Evolutionary conservation across 2,797 vertebrate genomes (phyloP).

Genomic region (Fistularia commersonii): DNA sequence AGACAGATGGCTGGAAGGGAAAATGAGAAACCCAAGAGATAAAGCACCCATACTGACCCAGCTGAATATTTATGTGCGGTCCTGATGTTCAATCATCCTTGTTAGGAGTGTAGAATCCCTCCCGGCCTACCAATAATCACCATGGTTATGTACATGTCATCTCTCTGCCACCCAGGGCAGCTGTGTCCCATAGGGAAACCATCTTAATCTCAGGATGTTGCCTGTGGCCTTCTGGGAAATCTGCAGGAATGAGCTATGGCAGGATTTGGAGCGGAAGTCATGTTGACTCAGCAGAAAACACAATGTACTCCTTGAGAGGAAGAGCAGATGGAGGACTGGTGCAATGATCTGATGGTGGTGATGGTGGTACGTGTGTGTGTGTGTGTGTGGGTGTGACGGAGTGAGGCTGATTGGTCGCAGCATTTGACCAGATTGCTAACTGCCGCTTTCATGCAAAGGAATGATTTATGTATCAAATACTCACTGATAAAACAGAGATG

Average conservation of each 20-base stretch:
- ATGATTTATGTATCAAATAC: background rate
- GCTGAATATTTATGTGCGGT: too few relatives aligned
- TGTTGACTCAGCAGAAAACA: constrained; percentile 44
- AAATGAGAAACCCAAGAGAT: too few relatives aligned
- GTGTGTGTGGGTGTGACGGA: constrained; percentile 1
- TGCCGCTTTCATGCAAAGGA: constrained; percentile 1
- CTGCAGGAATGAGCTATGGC: constrained; percentile 15
- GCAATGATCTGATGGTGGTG: background rate
- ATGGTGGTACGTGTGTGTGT: constrained; percentile 8
- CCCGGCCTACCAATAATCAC: too few relatives aligned
- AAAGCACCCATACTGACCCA: too few relatives aligned
- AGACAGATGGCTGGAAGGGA: too few relatives aligned
- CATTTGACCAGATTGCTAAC: background rate
- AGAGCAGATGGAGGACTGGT: constrained; percentile 25
- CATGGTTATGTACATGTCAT: too few relatives aligned
- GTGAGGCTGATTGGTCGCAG: constrained; percentile 8
- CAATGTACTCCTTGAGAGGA: constrained; percentile 28
- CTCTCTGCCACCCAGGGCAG: background rate
- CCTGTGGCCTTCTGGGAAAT: constrained; percentile 61
- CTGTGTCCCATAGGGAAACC: background rate
- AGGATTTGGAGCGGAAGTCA: constrained; percentile 13
- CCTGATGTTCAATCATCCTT: too few relatives aligned
- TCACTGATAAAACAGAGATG: too few relatives aligned
- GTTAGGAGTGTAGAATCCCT: too few relatives aligned
- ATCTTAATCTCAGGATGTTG: constrained; percentile 30